Percentiles rank a stretch among this genome's conserved stretches.
Evolutionary conservation across 2,113 vertebrate genomes (phyloP).

Genomic region (Zingel zingel): DNA sequence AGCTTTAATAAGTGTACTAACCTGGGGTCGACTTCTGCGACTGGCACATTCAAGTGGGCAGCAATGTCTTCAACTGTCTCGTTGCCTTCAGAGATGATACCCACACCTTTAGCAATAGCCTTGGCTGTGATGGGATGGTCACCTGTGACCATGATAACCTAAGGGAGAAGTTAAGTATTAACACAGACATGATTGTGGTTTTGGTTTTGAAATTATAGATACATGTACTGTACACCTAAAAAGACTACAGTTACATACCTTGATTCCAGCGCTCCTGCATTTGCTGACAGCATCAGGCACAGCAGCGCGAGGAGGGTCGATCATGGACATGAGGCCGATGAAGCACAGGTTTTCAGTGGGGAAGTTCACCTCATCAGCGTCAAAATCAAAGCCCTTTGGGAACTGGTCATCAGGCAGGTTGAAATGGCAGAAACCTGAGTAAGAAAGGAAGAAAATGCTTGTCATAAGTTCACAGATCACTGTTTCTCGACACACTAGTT

Average conservation of each 20-base stretch:
- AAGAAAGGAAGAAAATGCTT: background rate
- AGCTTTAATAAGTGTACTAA: slow-evolving; percentile 42
- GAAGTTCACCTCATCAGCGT: slow-evolving; percentile 92
- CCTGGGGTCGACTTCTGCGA: slow-evolving; percentile 93
- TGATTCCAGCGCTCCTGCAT: slow-evolving; percentile 94
- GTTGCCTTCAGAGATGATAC: slow-evolving; percentile 95
- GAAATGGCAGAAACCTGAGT: slow-evolving; percentile 91
- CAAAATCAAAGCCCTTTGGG: slow-evolving; percentile 88
- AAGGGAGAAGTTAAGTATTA: no score
- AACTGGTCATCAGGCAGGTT: slow-evolving; percentile 88
- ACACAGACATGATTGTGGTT: background rate
- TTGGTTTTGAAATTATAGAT: no score
- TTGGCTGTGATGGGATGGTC: slow-evolving; percentile 97
- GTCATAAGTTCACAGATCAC: background rate
- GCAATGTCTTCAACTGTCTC: slow-evolving; percentile 96
- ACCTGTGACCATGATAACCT: slow-evolving; percentile 97
- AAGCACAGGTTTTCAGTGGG: slow-evolving; percentile 91
- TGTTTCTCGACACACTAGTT: background rate
- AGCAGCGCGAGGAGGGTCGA: slow-evolving; percentile 91
- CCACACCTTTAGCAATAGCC: slow-evolving; percentile 95
- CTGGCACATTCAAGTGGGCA: slow-evolving; percentile 90
- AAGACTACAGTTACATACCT: slow-evolving; percentile 77
- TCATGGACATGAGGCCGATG: slow-evolving; percentile 95
- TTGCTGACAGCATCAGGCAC: slow-evolving; percentile 93
- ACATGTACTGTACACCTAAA: background rate